Conservation (phyloP, 2,888 invertebrate genomes). For the Ommatoiulus sabulosus region DNA sequence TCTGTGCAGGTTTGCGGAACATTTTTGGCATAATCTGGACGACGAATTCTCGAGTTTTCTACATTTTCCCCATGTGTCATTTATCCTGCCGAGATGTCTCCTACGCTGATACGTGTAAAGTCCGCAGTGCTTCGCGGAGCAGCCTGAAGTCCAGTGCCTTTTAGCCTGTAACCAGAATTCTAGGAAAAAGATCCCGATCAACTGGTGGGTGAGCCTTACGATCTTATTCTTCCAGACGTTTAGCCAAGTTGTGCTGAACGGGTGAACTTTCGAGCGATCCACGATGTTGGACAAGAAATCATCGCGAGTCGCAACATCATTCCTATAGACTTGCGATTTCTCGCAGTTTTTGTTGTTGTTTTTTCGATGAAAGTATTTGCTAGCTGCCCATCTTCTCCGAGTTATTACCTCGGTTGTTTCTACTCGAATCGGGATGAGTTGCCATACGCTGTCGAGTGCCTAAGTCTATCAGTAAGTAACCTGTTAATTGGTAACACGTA, state of each 20-base stretch:
- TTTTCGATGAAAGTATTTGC: not conserved
- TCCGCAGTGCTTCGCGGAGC: not conserved
- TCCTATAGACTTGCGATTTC: not conserved
- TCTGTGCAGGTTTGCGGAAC: not conserved
- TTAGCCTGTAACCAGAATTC: not conserved
- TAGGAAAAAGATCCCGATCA: not conserved
- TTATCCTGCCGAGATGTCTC: not conserved
- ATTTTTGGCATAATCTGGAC: constrained; percentile 2
- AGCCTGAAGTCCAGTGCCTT: not conserved
- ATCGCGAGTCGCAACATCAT: not conserved
- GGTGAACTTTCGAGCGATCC: not conserved
- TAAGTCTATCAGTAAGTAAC: not conserved
- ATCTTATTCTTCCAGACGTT: constrained; percentile 4
- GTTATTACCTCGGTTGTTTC: not conserved
- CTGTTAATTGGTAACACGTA: not conserved
- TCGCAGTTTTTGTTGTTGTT: not conserved
- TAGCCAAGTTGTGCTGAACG: not conserved
- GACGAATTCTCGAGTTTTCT: not conserved
- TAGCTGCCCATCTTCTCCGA: not conserved
- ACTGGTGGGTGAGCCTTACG: not conserved
- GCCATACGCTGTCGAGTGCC: not conserved
- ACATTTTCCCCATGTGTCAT: not conserved
- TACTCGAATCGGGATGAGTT: not conserved
- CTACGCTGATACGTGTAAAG: not conserved
- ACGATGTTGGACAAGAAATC: not conserved